A percentile compares a stretch with the other conserved stretches of the same genome.
phyloP scores from a whole-genome alignment of 1,140 invertebrate species.

The Nasonia longicornis region DNA sequence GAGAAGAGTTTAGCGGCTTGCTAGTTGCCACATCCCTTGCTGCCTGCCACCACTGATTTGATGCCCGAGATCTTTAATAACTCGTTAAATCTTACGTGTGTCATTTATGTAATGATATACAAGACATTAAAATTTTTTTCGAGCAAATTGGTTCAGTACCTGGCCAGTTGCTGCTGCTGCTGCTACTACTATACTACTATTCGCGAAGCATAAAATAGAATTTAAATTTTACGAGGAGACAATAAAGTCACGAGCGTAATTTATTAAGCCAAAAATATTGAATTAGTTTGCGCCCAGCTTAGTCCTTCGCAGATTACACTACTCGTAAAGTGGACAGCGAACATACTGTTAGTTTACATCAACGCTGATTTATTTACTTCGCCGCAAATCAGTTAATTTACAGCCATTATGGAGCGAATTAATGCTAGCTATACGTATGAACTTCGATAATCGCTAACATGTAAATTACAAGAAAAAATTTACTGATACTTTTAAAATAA shows the following conservation, averaged over 20 bases:
- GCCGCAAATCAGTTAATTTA: no score
- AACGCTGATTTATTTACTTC: neutral
- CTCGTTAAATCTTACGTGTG: conserved; percentile 42
- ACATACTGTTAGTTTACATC: neutral
- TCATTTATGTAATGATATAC: conserved; percentile 31
- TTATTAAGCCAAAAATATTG: conserved; percentile 23
- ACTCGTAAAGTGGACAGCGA: neutral
- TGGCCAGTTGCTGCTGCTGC: neutral
- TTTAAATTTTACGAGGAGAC: conserved; percentile 39
- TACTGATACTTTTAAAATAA: no score
- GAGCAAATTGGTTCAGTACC: conserved; percentile 10
- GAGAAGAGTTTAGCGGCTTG: conserved; percentile 27
- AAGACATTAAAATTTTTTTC: conserved; percentile 27
- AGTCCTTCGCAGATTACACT: neutral
- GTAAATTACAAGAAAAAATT: no score
- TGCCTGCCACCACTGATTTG: conserved; percentile 12
- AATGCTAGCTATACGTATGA: no score
- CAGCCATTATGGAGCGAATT: no score
- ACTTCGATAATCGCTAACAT: no score
- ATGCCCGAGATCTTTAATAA: conserved; percentile 41
- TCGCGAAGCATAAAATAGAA: conserved; percentile 16
- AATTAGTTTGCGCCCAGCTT: neutral
- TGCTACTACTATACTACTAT: neutral
- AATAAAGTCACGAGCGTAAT: conserved; percentile 30
- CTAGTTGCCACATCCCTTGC: neutral